Conservation (phyloP, 2,888 invertebrate species). For the Myopa tessellatipennis region DNA sequence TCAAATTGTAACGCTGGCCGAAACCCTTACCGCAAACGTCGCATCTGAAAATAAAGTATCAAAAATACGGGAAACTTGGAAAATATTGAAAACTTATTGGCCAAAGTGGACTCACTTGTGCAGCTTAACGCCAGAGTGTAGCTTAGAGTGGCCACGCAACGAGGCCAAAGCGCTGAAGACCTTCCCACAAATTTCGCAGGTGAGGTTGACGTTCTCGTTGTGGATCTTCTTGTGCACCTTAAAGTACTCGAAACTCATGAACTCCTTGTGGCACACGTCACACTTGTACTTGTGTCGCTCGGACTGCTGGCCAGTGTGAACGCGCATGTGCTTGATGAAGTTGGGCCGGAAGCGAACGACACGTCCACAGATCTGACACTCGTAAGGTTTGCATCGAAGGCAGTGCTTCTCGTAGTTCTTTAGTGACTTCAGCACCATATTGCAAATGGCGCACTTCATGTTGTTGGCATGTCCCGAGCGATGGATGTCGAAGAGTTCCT, state of each 20-base stretch:
- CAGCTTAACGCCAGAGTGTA: constrained; percentile 67
- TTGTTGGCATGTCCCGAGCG: constrained; percentile 67
- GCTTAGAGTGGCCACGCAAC: constrained; percentile 65
- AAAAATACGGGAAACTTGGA: constrained; percentile 19
- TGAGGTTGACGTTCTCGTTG: constrained; percentile 70
- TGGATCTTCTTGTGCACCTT: constrained; percentile 73
- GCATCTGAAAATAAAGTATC: constrained; percentile 55
- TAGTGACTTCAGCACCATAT: constrained; percentile 66
- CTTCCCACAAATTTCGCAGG: constrained; percentile 71
- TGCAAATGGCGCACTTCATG: constrained; percentile 68
- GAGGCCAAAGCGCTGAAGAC: constrained; percentile 69
- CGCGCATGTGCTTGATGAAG: constrained; percentile 68
- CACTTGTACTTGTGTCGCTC: constrained; percentile 70
- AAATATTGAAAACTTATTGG: constrained; percentile 4
- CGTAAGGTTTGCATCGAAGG: constrained; percentile 67
- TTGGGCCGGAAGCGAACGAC: constrained; percentile 68
- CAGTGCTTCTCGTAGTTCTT: constrained; percentile 68
- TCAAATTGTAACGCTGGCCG: constrained; percentile 67
- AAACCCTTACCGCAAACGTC: constrained; percentile 68
- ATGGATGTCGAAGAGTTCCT: constrained; percentile 66
- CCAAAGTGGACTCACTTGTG: constrained; percentile 62
- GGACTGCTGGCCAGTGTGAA: constrained; percentile 67
- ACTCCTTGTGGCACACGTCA: constrained; percentile 71
- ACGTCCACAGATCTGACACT: constrained; percentile 67
- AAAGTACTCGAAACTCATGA: constrained; percentile 71